phyloP scores from a whole-genome alignment of 2,888 invertebrate genomes.

The Ophion obscuratus region DNA sequence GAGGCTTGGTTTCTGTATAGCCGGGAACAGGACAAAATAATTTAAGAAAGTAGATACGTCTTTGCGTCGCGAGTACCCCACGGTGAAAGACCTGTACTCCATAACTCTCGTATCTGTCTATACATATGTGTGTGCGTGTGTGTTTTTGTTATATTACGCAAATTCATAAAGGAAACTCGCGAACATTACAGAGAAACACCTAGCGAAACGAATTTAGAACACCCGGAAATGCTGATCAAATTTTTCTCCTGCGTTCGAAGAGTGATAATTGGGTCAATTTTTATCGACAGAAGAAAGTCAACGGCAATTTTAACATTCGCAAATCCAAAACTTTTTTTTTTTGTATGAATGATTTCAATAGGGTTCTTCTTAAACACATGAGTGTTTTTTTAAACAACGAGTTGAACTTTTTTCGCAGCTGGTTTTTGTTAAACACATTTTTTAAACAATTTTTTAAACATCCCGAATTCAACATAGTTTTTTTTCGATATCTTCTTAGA shows the following conservation, averaged over 20 bases:
- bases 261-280: background rate
- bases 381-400: too few relatives aligned
- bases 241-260: background rate
- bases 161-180: background rate
- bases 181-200: background rate
- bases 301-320: background rate
- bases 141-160: slow-evolving; percentile 19
- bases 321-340: background rate
- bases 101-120: slow-evolving; percentile 27
- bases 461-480: too few relatives aligned
- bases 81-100: slow-evolving; percentile 48
- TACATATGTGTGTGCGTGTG: slow-evolving; percentile 21
- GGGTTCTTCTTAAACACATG: background rate
- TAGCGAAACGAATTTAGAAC: slow-evolving; percentile 4
- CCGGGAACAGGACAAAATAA: slow-evolving; percentile 77
- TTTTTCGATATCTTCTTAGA: too few relatives aligned
- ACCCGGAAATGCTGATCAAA: background rate
- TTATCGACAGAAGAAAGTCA: background rate
- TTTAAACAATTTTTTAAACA: too few relatives aligned
- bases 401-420: too few relatives aligned
- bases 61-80: slow-evolving; percentile 59
- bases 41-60: slow-evolving; percentile 75
- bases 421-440: too few relatives aligned
- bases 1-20: slow-evolving; percentile 61
- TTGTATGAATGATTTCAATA: background rate